Evolutionary conservation across 2,888 invertebrate genomes (phyloP), one percentile per base, ranked within the genome.

Genomic region (Eledona agricola): DNA sequence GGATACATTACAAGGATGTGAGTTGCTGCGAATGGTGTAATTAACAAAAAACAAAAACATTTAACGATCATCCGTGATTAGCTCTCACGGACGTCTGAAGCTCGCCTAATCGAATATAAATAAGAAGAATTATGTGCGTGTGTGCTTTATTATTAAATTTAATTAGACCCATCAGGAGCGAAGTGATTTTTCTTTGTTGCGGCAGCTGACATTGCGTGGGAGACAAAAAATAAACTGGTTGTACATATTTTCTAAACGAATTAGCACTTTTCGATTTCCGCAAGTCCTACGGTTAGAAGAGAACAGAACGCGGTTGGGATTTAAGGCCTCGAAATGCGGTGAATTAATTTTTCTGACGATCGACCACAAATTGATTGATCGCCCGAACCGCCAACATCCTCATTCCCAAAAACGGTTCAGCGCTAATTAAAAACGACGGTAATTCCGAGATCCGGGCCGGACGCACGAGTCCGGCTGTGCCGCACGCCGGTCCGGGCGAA

Each of bases 401-500:
- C n/a, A n/a, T n/a, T n/a, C n/a, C n/a, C n/a, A n/a, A n/a, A n/a
- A n/a, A n/a, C n/a, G n/a, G n/a, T n/a, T n/a, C n/a, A n/a, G n/a
- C n/a, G n/a, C n/a, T n/a, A n/a, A n/a, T n/a, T n/a, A n/a, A n/a
- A n/a, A n/a, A n/a, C n/a, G n/a, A n/a, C n/a, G n/a, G n/a, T n/a
- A n/a, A n/a, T n/a, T n/a, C n/a, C n/a, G n/a, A n/a, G 32, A 45
- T 22, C 32, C 31, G 32, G 12, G 7, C 47, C 47, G 29, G 37
- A 29, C 15, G 28, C 5, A 31, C 28, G 29, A 28, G 26, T 19
- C 19, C 9, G 19, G 29, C 7, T n/a, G 17, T 43, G 50, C 54
- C 54, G 58, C 53, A 47, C 56, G 55, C 63, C 64, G 57, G 58
- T 50, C 61, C 55, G 55, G 45, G 50, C 45, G 51, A 19, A 46